phyloP scores from a whole-genome alignment of 2,888 invertebrate species.

The Harpagoxenus sublaevis region DNA sequence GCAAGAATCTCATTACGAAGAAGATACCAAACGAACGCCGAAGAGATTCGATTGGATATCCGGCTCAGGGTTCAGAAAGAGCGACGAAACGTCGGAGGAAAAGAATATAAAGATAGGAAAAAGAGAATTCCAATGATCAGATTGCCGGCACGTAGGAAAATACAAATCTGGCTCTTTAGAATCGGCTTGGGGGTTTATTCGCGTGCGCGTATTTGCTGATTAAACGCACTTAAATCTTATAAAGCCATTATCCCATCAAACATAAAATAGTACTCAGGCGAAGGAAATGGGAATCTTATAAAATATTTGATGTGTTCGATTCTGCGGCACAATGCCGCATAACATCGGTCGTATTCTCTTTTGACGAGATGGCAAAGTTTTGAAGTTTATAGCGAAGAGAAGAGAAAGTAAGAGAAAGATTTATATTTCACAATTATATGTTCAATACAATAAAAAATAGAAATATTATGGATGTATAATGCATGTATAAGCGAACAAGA shows the following conservation, averaged over 20 bases:
- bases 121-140: conserved; percentile 50
- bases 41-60: conserved; percentile 64
- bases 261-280: background rate
- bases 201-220: conserved; percentile 33
- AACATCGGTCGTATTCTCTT: background rate
- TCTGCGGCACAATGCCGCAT: background rate
- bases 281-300: conserved; percentile 14
- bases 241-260: background rate
- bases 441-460: background rate
- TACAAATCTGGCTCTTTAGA: background rate
- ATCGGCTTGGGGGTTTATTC: conserved; percentile 12
- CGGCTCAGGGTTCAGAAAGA: conserved; percentile 8
- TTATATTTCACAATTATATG: background rate
- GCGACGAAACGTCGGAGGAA: background rate
- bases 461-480: background rate
- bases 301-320: conserved; percentile 26
- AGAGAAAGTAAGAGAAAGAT: background rate
- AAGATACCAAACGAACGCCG: conserved; percentile 37
- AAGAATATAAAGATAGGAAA: conserved; percentile 21
- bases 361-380: background rate
- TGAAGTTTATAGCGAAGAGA: background rate
- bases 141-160: conserved; percentile 32
- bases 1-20: conserved; percentile 61
- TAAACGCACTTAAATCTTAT: conserved; percentile 39
- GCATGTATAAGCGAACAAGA: background rate